Evolutionary conservation across 2,888 invertebrate genomes (phyloP).

Genomic region (Drosophila meridiana): DNA sequence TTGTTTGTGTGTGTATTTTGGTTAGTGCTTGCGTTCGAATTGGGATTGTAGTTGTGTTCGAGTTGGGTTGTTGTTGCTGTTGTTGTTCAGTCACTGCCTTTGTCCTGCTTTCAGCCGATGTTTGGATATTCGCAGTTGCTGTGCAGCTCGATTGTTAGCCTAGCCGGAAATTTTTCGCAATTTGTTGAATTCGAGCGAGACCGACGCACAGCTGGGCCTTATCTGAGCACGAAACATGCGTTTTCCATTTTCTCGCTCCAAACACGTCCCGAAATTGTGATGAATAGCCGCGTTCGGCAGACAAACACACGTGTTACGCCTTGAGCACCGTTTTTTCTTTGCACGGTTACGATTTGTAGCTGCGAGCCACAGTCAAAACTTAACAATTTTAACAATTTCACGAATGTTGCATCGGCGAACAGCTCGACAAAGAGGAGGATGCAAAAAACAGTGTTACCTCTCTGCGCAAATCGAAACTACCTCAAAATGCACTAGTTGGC

Average conservation of each 20-base stretch:
- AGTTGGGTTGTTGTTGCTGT: conserved; percentile 21
- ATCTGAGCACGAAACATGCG: conserved; percentile 74
- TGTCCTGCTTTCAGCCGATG: conserved; percentile 40
- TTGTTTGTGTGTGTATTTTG: conserved; percentile 28
- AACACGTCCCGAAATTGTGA: conserved; percentile 63
- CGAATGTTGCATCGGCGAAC: conserved; percentile 63
- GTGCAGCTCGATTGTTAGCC: conserved; percentile 24
- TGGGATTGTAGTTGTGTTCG: conserved; percentile 20
- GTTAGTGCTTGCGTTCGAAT: conserved; percentile 19
- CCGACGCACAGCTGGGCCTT: conserved; percentile 74
- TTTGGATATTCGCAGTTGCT: conserved; percentile 23
- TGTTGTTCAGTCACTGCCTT: conserved; percentile 29
- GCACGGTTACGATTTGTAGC: conserved; percentile 29
- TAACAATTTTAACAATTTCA: conserved; percentile 51
- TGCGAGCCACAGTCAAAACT: conserved; percentile 31
- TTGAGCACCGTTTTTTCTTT: conserved; percentile 19
- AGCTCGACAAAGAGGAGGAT: conserved; percentile 54
- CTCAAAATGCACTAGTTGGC: conserved; percentile 11
- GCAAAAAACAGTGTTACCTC: conserved; percentile 40
- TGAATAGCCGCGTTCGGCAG: conserved; percentile 45
- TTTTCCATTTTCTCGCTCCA: conserved; percentile 76
- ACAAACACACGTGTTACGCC: conserved; percentile 57
- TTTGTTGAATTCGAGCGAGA: conserved; percentile 64
- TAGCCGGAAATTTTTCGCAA: conserved; percentile 49
- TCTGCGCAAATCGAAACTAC: not conserved